phyloP scores from a whole-genome alignment of 2,797 vertebrate species.

The Pygocentrus nattereri region DNA sequence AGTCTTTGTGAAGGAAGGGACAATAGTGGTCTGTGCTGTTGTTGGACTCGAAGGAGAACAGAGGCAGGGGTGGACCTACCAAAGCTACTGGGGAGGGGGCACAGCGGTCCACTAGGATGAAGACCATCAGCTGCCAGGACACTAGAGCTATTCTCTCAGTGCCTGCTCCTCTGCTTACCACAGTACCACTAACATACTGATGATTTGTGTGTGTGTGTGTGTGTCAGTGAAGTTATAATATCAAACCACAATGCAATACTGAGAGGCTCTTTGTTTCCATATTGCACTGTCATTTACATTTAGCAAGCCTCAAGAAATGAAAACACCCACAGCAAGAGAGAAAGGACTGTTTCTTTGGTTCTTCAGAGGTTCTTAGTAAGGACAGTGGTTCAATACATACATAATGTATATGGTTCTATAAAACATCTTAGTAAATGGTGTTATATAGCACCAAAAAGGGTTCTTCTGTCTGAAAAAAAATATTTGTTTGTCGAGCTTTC shows the following conservation, averaged over 20 bases:
- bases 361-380: no score
- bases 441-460: no score
- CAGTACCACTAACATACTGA: slow-evolving; percentile 30
- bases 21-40: slow-evolving; percentile 56
- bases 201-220: slow-evolving; percentile 11
- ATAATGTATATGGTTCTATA: no score
- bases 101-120: slow-evolving; percentile 19
- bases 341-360: background rate
- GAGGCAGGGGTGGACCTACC: slow-evolving; percentile 33
- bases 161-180: slow-evolving; percentile 40
- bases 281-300: background rate
- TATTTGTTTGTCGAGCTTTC: background rate
- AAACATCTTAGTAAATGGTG: no score
- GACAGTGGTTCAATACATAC: no score
- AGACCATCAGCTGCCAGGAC: slow-evolving; percentile 22
- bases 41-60: slow-evolving; percentile 51
- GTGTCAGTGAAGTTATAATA: background rate
- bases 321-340: background rate
- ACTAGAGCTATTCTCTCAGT: slow-evolving; percentile 51
- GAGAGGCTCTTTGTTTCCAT: background rate
- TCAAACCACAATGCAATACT: background rate
- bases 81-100: slow-evolving; percentile 24
- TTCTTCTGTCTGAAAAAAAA: no score
- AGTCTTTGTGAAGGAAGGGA: slow-evolving; percentile 56
- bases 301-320: background rate